Evolutionary conservation across 2,888 invertebrate genomes (phyloP).

Genomic region (Buathra laborator): DNA sequence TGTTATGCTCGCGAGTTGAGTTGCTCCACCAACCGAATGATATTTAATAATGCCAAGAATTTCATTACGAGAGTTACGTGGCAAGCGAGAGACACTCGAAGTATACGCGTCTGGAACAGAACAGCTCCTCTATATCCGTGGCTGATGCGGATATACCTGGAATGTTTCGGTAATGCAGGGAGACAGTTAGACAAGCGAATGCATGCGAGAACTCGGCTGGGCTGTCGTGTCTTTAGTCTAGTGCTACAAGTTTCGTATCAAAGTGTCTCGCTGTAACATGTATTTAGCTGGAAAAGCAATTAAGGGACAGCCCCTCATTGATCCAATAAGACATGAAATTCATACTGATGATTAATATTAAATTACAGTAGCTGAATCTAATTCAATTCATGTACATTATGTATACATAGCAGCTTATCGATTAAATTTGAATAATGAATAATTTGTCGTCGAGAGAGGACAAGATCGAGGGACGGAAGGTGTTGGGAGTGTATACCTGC

Average conservation of each 20-base stretch:
- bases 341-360: constrained; percentile 44
- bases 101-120: constrained; percentile 43
- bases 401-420: constrained; percentile 6
- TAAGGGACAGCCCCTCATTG: constrained; percentile 20
- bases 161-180: constrained; percentile 59
- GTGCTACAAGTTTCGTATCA: constrained; percentile 40
- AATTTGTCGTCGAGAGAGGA: neutral
- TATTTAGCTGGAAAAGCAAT: constrained; percentile 50
- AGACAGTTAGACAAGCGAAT: constrained; percentile 71
- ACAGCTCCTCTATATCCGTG: constrained; percentile 37
- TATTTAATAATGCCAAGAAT: constrained; percentile 82
- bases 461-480: neutral
- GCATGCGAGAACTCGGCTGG: constrained; percentile 45
- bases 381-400: constrained; percentile 13
- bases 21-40: constrained; percentile 75
- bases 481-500: neutral
- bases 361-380: constrained; percentile 23
- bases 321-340: constrained; percentile 42
- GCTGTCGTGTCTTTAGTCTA: constrained; percentile 36
- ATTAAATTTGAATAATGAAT: constrained; percentile 34
- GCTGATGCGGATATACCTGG: constrained; percentile 46
- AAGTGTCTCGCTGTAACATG: constrained; percentile 44
- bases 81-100: constrained; percentile 65
- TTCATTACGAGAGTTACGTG: constrained; percentile 80
- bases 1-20: constrained; percentile 65